Percentiles rank a stretch among this genome's conserved stretches.
These are phyloP conservation scores for Ptilorrhoa leucosticta DNA, from an alignment of 2,113 vertebrate species.

Conservation along the genomic window DNA sequence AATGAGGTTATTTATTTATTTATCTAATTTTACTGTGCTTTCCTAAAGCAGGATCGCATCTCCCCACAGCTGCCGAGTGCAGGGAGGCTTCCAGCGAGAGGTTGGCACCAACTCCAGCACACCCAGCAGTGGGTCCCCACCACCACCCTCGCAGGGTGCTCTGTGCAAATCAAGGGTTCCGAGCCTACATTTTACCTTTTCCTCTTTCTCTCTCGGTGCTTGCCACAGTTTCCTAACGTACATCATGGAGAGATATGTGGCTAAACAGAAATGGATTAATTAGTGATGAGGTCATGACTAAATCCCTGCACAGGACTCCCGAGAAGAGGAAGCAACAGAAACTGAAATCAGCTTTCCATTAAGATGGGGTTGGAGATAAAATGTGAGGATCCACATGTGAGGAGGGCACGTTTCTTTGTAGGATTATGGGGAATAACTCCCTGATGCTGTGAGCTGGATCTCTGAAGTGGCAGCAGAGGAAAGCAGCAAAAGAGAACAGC, in stretches of 20 bases:
- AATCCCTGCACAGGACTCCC: slow-evolving; percentile 20
- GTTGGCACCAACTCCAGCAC: neutral
- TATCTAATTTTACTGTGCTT: neutral
- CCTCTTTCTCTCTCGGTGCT: slow-evolving; percentile 46
- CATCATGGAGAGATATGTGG: slow-evolving; percentile 58
- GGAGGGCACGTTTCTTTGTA: neutral
- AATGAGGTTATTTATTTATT: neutral
- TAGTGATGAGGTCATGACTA: slow-evolving; percentile 36
- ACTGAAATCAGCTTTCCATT: neutral
- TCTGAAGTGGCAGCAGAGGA: neutral
- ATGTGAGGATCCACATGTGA: neutral
- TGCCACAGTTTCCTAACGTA: slow-evolving; percentile 60
- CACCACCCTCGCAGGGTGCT: slow-evolving; percentile 48
- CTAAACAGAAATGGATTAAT: slow-evolving; percentile 62
- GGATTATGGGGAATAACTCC: neutral
- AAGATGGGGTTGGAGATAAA: neutral
- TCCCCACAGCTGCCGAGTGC: neutral
- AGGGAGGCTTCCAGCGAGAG: neutral
- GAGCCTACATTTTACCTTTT: slow-evolving; percentile 51
- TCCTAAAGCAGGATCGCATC: neutral
- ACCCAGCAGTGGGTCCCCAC: slow-evolving; percentile 30
- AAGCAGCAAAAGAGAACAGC: neutral
- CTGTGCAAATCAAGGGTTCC: neutral
- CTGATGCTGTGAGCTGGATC: neutral
- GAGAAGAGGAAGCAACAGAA: neutral